These are phyloP conservation scores for Therioaphis trifolii DNA, from an alignment of 2,888 invertebrate genomes.

Conservation along the genomic window DNA sequence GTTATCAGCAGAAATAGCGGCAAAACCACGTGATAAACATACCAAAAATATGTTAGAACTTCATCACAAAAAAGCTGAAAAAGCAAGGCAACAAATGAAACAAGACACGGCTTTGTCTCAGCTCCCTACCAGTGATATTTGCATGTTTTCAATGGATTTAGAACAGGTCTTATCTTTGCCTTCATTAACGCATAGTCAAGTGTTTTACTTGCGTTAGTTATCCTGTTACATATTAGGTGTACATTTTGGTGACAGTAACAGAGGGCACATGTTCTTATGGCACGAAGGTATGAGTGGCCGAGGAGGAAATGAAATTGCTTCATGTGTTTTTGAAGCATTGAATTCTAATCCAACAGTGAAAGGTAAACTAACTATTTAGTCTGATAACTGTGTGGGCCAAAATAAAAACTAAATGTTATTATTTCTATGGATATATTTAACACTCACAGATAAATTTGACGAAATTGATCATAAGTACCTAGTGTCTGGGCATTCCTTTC, in stretches of 20 bases:
- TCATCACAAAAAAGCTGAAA: conserved; percentile 57
- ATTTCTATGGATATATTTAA: conserved; percentile 59
- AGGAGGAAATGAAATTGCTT: conserved; percentile 64
- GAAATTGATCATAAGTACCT: conserved; percentile 61
- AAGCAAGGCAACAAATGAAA: conserved; percentile 57
- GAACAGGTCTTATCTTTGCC: conserved; percentile 52
- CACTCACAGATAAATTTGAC: conserved; percentile 51
- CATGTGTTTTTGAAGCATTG: conserved; percentile 64
- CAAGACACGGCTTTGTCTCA: conserved; percentile 47
- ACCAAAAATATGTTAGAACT: conserved; percentile 52
- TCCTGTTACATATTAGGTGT: conserved; percentile 65
- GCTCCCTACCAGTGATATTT: conserved; percentile 54
- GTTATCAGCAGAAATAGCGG: conserved; percentile 50
- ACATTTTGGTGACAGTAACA: conserved; percentile 65
- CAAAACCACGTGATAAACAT: conserved; percentile 51
- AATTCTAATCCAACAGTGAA: conserved; percentile 47
- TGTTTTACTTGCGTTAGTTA: conserved; percentile 66
- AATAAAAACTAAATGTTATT: conserved; percentile 62
- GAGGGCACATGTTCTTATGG: conserved; percentile 65
- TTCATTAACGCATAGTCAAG: conserved; percentile 65
- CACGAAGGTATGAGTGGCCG: conserved; percentile 61
- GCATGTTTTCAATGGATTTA: conserved; percentile 59
- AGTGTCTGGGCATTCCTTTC: conserved; percentile 60
- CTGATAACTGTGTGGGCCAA: conserved; percentile 59
- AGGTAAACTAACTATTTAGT: conserved; percentile 48